Conservation (phyloP, 2,888 invertebrate genomes). For the Zygothrica quintamaculata region DNA sequence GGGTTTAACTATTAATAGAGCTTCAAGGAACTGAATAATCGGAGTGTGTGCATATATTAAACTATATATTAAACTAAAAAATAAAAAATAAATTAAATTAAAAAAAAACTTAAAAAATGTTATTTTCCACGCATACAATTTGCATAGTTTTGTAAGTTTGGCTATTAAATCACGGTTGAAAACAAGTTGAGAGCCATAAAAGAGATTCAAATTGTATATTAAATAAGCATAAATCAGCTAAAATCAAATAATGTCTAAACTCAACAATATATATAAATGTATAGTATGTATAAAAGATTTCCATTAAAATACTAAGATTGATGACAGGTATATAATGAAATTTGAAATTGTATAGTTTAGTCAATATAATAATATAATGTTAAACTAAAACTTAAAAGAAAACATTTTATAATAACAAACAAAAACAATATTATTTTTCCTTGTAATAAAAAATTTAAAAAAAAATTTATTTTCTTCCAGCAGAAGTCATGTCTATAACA, state of each 20-base stretch:
- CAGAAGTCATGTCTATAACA: no score
- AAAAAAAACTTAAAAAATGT: constrained; percentile 14
- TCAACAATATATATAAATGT: constrained; percentile 24
- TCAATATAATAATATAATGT: no score
- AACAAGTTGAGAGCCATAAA: constrained; percentile 32
- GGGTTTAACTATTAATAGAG: no score
- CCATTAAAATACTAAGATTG: constrained; percentile 27
- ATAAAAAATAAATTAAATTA: no score
- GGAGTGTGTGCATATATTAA: no score
- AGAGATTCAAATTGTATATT: constrained; percentile 20
- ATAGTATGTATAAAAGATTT: constrained; percentile 20
- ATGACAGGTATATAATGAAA: constrained; percentile 34
- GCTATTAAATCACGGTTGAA: constrained; percentile 14
- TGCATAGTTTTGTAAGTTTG: constrained; percentile 49
- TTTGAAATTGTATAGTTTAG: no score
- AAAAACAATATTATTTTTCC: no score
- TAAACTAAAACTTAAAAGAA: no score
- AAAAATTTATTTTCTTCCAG: no score
- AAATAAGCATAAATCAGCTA: constrained; percentile 25
- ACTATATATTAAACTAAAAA: constrained; percentile 24
- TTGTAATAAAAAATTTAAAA: no score
- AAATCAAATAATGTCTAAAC: constrained; percentile 10
- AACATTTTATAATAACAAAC: no score
- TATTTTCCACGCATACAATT: constrained; percentile 28
- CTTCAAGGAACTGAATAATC: no score